Base-by-base conservation (phyloP, 64 coral and sea anemone species). In the Pocillopora damicornis region DNA sequence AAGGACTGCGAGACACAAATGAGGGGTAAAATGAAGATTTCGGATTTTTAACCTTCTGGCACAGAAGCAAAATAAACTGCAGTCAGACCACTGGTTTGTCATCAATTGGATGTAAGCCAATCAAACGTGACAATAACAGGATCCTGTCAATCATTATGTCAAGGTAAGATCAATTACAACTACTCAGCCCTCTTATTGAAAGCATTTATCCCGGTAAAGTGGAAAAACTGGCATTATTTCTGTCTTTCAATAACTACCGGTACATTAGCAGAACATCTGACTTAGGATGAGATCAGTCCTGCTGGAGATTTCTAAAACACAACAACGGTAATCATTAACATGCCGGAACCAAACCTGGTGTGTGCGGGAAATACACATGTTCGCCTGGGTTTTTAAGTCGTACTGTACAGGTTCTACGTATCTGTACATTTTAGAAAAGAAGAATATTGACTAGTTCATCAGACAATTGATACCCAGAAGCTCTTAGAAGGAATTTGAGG, bases 81-180 rank as follows among this genome's bases (percentile, higher is more conserved):
- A 37, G 13, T 57, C n/a, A 34, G 57, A 5, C 23, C 1, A 22
- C 1, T 11, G 17, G 26, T 79, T 79, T 60, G 22, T 79, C 38
- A n/a, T 15, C 9, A 79, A 22, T 20, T 20, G 25, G 25, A 71
- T n/a, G 18, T 71, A 71, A 20, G 57, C 77, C n/a, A 58, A 51
- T 79, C 77, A 79, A 23, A 79, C 23, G 77, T 79, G 77, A 79
- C 58, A 15, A 79, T 60, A 51, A 51, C 42, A 59, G 57, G 77
- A 79, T 79, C 58, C 14, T 60, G 20, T 60, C 17, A 56, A 22
- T 71, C 25, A 25, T 23, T 23, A 17, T 20, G 69, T 73, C 35
- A 75, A 37, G 6, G 11, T 23, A 22, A 71, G 67, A 25, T 26
- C 59, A 26, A 26, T 60, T 23, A 60, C 77, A 79, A n/a, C 77